These are phyloP conservation scores for Penaeus chinensis DNA, from an alignment of 1,140 invertebrate genomes.

Conservation along the genomic window DNA sequence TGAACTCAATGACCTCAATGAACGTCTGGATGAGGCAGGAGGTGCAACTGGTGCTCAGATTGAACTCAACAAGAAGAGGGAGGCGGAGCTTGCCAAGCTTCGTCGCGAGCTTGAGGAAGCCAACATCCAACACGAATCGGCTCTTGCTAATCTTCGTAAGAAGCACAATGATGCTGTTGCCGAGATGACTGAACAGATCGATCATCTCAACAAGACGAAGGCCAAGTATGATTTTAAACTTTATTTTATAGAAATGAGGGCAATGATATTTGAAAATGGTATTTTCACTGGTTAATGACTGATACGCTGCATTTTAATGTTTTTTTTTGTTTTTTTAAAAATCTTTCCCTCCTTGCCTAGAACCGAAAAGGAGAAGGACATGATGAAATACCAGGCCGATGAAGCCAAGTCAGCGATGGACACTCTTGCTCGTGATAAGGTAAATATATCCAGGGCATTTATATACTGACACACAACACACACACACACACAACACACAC, in stretches of 20 bases:
- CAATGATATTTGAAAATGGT: neutral
- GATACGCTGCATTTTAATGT: too few relatives aligned
- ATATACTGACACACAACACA: too few relatives aligned
- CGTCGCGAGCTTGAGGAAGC: slow-evolving; percentile 64
- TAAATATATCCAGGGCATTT: neutral
- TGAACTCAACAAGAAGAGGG: slow-evolving; percentile 77
- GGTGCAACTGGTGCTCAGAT: slow-evolving; percentile 80
- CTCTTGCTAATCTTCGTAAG: neutral
- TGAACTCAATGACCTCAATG: slow-evolving; percentile 69
- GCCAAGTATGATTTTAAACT: neutral
- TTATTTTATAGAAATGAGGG: neutral
- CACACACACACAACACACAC: too few relatives aligned
- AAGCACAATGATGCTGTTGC: neutral
- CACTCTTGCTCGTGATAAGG: slow-evolving; percentile 29
- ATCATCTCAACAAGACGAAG: neutral
- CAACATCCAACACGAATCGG: neutral
- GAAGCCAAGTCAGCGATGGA: slow-evolving; percentile 22
- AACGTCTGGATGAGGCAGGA: neutral
- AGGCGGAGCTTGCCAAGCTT: slow-evolving; percentile 75
- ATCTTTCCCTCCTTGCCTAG: neutral
- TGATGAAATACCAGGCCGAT: neutral
- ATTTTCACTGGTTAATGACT: too few relatives aligned
- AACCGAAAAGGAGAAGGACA: slow-evolving; percentile 35
- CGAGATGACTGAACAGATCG: slow-evolving; percentile 6
- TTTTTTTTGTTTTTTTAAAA: too few relatives aligned